phyloP scores from a whole-genome alignment of 1,140 invertebrate species.

The Neotoxoptera formosana region DNA sequence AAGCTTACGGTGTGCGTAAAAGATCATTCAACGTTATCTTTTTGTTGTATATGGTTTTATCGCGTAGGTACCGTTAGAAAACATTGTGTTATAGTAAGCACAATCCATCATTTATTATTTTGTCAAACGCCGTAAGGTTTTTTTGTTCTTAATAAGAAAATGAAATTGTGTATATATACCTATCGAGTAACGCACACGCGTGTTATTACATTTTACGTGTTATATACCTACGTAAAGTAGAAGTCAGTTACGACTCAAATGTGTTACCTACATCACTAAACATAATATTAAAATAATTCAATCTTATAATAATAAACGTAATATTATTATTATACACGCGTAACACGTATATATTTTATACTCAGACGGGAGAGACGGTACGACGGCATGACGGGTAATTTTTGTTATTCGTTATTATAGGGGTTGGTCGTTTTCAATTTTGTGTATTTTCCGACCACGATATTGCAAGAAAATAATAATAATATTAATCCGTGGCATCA shows the following conservation, averaged over 20 bases:
- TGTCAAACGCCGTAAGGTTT: neutral
- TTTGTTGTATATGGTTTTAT: neutral
- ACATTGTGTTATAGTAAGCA: neutral
- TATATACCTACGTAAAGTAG: neutral
- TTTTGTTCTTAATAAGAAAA: neutral
- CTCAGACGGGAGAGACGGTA: neutral
- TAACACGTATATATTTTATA: neutral
- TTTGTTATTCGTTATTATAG: no score
- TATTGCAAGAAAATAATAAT: neutral
- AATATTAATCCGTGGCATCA: neutral
- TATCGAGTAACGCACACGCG: neutral
- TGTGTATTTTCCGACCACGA: neutral
- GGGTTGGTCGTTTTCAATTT: conserved; percentile 10
- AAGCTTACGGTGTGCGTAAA: neutral
- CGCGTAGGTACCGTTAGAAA: neutral
- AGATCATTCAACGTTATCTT: conserved; percentile 8
- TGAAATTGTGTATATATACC: neutral
- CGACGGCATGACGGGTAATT: neutral
- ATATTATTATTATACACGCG: neutral
- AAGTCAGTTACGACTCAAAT: neutral
- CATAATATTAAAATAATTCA: neutral
- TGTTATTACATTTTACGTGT: neutral
- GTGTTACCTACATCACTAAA: neutral
- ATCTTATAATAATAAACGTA: neutral
- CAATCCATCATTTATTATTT: conserved; percentile 27